Evolutionary conservation across 1,140 invertebrate genomes (phyloP).

Genomic region (Potamilus streckersoni): DNA sequence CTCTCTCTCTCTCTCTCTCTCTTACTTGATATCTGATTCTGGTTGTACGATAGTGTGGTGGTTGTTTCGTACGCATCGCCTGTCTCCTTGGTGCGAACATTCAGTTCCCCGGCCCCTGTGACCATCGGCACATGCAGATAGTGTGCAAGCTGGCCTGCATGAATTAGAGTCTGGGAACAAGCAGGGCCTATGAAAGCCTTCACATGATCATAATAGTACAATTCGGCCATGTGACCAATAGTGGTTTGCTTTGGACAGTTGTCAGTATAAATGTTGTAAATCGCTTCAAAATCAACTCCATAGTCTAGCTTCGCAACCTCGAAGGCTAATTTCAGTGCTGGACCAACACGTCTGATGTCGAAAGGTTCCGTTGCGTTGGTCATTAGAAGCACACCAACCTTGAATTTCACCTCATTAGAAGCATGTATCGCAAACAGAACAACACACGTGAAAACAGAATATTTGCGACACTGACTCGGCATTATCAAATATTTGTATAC

Average conservation of each 20-base stretch:
- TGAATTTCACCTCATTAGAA: neutral
- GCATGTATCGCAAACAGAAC: no score
- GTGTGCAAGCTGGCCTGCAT: conserved; percentile 11
- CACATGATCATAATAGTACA: conserved; percentile 14
- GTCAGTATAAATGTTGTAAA: conserved; percentile 14
- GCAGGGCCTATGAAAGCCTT: conserved; percentile 20
- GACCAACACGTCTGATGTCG: conserved; percentile 19
- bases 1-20: neutral
- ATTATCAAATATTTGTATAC: no score
- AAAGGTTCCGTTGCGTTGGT: conserved; percentile 16
- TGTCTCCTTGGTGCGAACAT: neutral
- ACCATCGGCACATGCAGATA: conserved; percentile 22
- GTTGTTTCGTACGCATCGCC: conserved; percentile 23
- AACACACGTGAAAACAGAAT: no score
- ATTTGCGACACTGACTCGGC: no score
- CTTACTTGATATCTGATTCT: conserved; percentile 21
- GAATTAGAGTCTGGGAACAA: conserved; percentile 20
- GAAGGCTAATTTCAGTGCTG: conserved; percentile 17
- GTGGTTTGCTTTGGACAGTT: conserved; percentile 22
- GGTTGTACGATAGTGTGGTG: conserved; percentile 23
- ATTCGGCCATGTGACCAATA: conserved; percentile 17
- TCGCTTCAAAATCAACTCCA: conserved; percentile 4
- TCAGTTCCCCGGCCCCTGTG: conserved; percentile 19
- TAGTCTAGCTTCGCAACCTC: neutral
- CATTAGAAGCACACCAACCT: conserved; percentile 27